A percentile compares a stretch with the other conserved stretches of the same genome.
Conservation (phyloP, 2,888 invertebrate genomes). For the Dryobota labecula region DNA sequence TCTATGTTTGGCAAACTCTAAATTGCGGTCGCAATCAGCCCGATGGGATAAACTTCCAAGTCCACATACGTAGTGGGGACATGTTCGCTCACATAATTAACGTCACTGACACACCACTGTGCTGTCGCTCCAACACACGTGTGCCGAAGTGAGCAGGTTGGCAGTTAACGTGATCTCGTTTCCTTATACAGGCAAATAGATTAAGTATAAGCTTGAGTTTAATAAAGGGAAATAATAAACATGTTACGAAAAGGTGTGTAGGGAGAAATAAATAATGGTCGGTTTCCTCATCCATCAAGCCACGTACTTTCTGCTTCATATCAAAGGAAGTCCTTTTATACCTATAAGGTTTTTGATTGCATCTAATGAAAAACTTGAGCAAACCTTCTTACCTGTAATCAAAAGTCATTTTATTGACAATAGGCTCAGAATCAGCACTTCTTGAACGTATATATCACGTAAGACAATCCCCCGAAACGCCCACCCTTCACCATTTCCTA, state of each 20-base stretch:
- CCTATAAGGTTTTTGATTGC: neutral
- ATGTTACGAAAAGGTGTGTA: conserved; percentile 21
- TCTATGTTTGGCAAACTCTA: conserved; percentile 23
- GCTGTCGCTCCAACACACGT: conserved; percentile 57
- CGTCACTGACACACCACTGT: conserved; percentile 58
- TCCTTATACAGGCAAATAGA: conserved; percentile 53
- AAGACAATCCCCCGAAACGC: no score
- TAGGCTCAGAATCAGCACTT: no score
- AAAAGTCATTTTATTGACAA: no score
- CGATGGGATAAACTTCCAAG: conserved; percentile 43
- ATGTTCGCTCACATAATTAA: conserved; percentile 59
- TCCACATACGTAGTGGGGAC: conserved; percentile 45
- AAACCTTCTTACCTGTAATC: no score
- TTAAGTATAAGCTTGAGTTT: conserved; percentile 36
- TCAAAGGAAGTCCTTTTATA: neutral
- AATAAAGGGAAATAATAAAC: conserved; percentile 52
- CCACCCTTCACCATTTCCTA: no score
- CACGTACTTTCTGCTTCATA: neutral
- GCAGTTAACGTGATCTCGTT: conserved; percentile 55
- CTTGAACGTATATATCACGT: no score
- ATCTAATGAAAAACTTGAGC: neutral
- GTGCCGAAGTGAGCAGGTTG: conserved; percentile 47
- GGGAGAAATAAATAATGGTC: conserved; percentile 2
- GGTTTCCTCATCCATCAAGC: conserved; percentile 5
- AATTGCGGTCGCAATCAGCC: conserved; percentile 32